Conservation (phyloP, 2,113 vertebrate species). For the Pollimyrus isidori region DNA sequence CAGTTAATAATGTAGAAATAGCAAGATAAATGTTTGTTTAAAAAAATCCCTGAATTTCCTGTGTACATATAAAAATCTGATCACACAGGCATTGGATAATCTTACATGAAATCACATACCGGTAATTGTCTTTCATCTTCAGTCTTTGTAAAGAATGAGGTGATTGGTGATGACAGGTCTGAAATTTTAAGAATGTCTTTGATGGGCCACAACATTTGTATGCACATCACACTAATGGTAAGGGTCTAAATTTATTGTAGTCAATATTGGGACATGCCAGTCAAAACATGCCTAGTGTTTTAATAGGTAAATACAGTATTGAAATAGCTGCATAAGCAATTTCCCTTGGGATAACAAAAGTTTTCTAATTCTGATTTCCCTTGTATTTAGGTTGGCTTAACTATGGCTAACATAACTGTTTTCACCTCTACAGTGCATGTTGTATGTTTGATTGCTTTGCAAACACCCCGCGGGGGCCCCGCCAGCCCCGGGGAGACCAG, state of each 20-base stretch:
- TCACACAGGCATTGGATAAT: not conserved
- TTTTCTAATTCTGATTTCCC: not conserved
- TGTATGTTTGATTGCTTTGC: not conserved
- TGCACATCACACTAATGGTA: not conserved
- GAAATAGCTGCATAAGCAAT: not conserved
- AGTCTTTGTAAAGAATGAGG: not conserved
- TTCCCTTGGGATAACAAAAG: not conserved
- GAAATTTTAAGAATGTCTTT: not conserved
- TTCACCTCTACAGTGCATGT: not conserved
- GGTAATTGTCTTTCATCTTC: not conserved
- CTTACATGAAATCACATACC: not conserved
- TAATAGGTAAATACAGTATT: not conserved
- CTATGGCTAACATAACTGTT: not conserved
- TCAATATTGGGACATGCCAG: not conserved
- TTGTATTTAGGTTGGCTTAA: not conserved
- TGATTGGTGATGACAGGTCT: not conserved
- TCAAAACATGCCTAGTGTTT: not conserved
- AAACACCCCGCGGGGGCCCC: not conserved
- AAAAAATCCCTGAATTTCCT: not conserved
- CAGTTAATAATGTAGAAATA: conserved; percentile 76
- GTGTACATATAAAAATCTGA: not conserved
- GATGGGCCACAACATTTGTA: not conserved
- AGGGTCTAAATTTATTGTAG: not conserved
- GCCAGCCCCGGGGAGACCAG: no score
- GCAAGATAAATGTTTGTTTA: not conserved